Evolutionary conservation across 2,113 vertebrate genomes (phyloP).

Genomic region (Solea senegalensis): DNA sequence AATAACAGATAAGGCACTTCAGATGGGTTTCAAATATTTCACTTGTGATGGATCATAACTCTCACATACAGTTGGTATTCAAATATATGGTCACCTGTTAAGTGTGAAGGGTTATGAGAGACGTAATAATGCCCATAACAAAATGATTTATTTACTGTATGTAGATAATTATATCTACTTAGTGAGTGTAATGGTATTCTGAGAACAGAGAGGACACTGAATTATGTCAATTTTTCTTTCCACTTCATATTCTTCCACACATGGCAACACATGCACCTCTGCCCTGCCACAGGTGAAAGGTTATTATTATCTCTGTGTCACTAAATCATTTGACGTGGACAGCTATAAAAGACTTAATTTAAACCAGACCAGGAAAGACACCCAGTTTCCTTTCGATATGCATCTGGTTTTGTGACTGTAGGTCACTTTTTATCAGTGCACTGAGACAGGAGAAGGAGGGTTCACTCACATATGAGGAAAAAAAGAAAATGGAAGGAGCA

Average conservation of each 20-base stretch:
- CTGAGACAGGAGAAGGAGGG: background rate
- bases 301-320: background rate
- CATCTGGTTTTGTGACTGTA: constrained; percentile 42
- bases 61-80: constrained; percentile 23
- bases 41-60: constrained; percentile 38
- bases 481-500: background rate
- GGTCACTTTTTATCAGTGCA: constrained; percentile 34
- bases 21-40: constrained; percentile 32
- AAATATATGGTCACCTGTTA: constrained; percentile 16
- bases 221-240: background rate
- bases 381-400: constrained; percentile 4
- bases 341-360: constrained; percentile 26
- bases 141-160: constrained; percentile 18
- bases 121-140: too few species aligned
- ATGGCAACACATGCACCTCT: background rate
- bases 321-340: constrained; percentile 1
- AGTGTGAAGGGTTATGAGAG: constrained; percentile 2
- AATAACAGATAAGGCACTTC: constrained; percentile 58
- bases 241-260: background rate
- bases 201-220: background rate
- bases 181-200: background rate
- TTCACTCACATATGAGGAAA: background rate
- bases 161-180: constrained; percentile 28
- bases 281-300: background rate
- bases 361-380: constrained; percentile 28